These are phyloP conservation scores for Numida meleagris DNA, from an alignment of 2,113 vertebrate genomes.

Conservation along the genomic window DNA sequence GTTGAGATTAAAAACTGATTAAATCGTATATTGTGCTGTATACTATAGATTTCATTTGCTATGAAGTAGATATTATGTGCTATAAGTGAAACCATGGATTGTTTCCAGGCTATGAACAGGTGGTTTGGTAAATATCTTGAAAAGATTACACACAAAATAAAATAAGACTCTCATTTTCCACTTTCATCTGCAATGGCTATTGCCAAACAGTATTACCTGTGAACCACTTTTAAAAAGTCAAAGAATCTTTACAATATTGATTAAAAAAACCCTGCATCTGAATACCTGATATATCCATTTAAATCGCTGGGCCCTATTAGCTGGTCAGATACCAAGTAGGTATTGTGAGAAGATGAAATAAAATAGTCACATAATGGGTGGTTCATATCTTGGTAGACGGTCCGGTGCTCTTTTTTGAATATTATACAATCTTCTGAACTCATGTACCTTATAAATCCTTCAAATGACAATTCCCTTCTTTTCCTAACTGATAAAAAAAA, in stretches of 20 bases:
- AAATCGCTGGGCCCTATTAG: conserved; percentile 78
- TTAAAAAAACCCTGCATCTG: not conserved
- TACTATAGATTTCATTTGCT: not conserved
- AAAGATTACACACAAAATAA: not conserved
- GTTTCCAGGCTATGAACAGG: conserved; percentile 15
- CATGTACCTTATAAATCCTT: conserved; percentile 86
- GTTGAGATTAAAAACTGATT: not conserved
- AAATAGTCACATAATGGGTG: conserved; percentile 84
- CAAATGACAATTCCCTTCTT: conserved; percentile 79
- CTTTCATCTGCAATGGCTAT: not conserved
- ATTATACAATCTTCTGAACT: conserved; percentile 80
- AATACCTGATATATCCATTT: conserved; percentile 81
- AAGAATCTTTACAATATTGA: not conserved
- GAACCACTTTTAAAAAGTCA: not conserved
- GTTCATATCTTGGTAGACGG: conserved; percentile 86
- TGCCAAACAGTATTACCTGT: not conserved
- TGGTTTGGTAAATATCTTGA: conserved; percentile 21
- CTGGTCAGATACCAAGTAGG: conserved; percentile 86
- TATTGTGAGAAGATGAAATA: conserved; percentile 91
- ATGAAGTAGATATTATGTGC: not conserved
- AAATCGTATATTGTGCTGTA: not conserved
- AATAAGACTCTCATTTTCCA: not conserved
- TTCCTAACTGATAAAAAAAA: conserved; percentile 73
- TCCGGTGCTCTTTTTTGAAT: conserved; percentile 72
- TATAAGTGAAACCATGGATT: not conserved